A percentile compares a stretch with the other conserved stretches of the same genome.
These are phyloP conservation scores for Cephalopholis sonnerati DNA, from an alignment of 2,113 vertebrate genomes.

Conservation along the genomic window DNA sequence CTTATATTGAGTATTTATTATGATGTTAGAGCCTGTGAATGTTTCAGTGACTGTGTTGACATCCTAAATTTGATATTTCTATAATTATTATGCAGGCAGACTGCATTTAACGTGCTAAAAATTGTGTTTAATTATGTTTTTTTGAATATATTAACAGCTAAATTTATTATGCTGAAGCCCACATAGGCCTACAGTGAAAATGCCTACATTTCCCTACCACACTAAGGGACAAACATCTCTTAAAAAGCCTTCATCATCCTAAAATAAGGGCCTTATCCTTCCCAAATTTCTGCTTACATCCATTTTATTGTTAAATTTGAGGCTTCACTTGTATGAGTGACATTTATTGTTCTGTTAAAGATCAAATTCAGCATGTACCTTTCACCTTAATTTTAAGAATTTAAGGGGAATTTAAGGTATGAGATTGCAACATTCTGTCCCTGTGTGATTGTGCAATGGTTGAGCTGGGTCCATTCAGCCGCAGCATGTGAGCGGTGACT, in stretches of 20 bases:
- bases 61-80: background rate
- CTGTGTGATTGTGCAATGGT: conserved; percentile 1
- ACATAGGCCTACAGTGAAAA: background rate
- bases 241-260: background rate
- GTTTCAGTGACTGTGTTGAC: background rate
- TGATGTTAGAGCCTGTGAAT: background rate
- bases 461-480: background rate
- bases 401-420: background rate
- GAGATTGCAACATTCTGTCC: background rate
- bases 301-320: background rate
- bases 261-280: background rate
- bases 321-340: background rate
- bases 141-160: background rate
- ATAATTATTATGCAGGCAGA: background rate
- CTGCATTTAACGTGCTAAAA: background rate
- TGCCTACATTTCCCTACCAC: background rate
- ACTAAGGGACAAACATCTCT: background rate
- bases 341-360: background rate
- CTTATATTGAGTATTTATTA: background rate
- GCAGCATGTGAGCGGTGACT: conserved; percentile 56
- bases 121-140: background rate
- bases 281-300: background rate
- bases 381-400: background rate
- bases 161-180: background rate
- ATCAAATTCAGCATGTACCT: background rate